A percentile compares a stretch with the other conserved stretches of the same genome.
phyloP scores from a whole-genome alignment of 2,888 invertebrate genomes.

The Coleophora deauratella region DNA sequence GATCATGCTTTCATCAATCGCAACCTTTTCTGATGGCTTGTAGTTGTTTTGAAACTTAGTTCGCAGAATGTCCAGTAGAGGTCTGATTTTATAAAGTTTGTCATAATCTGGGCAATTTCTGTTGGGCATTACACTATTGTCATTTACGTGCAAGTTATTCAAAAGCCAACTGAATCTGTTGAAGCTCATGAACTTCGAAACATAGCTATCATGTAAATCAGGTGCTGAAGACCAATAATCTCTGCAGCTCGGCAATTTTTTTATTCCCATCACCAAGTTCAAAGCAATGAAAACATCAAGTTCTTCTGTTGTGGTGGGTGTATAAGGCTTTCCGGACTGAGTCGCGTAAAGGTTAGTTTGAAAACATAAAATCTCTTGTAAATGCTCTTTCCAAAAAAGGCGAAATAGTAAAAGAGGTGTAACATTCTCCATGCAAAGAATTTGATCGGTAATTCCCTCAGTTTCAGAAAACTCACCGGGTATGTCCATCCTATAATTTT shows the following conservation, averaged over 20 bases:
- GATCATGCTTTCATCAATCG: slow-evolving; percentile 8
- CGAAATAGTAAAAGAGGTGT: slow-evolving; percentile 5
- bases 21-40: slow-evolving; percentile 4
- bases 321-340: slow-evolving; percentile 9
- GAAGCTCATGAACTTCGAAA: slow-evolving; percentile 8
- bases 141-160: slow-evolving; percentile 8
- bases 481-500: slow-evolving; percentile 4
- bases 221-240: slow-evolving; percentile 13
- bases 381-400: slow-evolving; percentile 5
- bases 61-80: slow-evolving; percentile 5
- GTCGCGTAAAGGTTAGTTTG: slow-evolving; percentile 12
- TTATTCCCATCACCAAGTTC: no score
- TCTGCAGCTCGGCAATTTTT: slow-evolving; percentile 12
- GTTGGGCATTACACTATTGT: slow-evolving; percentile 9
- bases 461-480: slow-evolving; percentile 7
- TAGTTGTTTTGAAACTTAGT: slow-evolving; percentile 5
- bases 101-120: slow-evolving; percentile 6
- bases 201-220: slow-evolving; percentile 9
- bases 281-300: slow-evolving; percentile 12
- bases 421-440: slow-evolving; percentile 3
- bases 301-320: slow-evolving; percentile 9
- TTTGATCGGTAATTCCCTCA: slow-evolving; percentile 3
- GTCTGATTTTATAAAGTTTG: slow-evolving; percentile 10
- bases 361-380: slow-evolving; percentile 7
- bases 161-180: slow-evolving; percentile 6